Evolutionary conservation across 2,888 invertebrate genomes (phyloP).

Genomic region (Drosophila setosimentum): DNA sequence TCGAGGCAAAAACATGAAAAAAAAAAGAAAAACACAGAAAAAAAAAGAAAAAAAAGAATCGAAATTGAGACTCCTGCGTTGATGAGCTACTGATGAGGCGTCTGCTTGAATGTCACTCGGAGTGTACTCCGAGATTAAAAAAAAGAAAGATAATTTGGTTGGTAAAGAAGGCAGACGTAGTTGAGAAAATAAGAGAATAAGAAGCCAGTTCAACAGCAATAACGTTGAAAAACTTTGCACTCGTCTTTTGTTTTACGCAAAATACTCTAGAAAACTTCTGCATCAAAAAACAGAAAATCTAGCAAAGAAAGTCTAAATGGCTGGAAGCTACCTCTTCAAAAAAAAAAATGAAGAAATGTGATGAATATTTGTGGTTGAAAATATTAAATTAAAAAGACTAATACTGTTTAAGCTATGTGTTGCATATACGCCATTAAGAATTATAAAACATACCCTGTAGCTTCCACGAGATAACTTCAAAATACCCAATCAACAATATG

Average conservation of each 20-base stretch:
- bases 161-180: slow-evolving; percentile 1
- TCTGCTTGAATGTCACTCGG: slow-evolving; percentile 14
- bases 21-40: slow-evolving; percentile 22
- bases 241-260: slow-evolving; percentile 54
- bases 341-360: neutral
- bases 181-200: neutral
- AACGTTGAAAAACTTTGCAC: slow-evolving; percentile 53
- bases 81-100: slow-evolving; percentile 78
- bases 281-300: neutral
- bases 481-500: neutral
- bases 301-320: neutral
- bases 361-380: too few species aligned
- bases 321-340: neutral
- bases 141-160: neutral
- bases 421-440: neutral
- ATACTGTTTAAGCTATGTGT: neutral
- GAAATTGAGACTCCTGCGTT: slow-evolving; percentile 58
- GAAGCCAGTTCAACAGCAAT: slow-evolving; percentile 24
- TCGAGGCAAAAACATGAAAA: slow-evolving; percentile 19
- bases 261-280: slow-evolving; percentile 12
- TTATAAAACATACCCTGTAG: neutral
- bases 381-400: neutral
- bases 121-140: slow-evolving; percentile 1
- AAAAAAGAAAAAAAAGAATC: slow-evolving; percentile 15
- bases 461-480: too few species aligned